These are phyloP conservation scores for Rhea pennata DNA, from an alignment of 2,113 vertebrate species.

Conservation along the genomic window DNA sequence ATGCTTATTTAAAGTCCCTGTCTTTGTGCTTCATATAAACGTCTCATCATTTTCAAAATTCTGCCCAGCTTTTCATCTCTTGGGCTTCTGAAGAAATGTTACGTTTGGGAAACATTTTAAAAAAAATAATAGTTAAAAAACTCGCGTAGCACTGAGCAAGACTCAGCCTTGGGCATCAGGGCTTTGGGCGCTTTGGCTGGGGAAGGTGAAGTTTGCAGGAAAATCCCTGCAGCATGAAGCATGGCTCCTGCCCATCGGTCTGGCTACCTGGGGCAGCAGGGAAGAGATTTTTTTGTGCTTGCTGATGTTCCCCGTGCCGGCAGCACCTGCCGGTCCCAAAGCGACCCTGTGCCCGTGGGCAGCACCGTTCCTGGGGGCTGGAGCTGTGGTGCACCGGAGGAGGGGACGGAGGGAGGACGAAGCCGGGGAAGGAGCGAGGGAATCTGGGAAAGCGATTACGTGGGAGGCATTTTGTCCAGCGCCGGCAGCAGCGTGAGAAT, in stretches of 20 bases:
- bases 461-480: constrained; percentile 57
- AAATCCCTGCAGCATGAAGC: not conserved
- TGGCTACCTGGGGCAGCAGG: accelerated
- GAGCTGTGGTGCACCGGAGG: not conserved
- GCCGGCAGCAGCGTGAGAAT: not conserved
- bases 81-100: not conserved
- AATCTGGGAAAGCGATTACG: constrained; percentile 17
- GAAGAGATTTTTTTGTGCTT: not conserved
- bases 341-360: not conserved
- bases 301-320: not conserved
- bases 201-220: constrained; percentile 40
- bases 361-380: constrained; percentile 22
- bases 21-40: not conserved
- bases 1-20: not conserved
- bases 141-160: not conserved
- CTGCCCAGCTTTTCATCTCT: not conserved
- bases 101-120: not conserved
- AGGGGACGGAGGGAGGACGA: not conserved
- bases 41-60: not conserved
- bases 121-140: no score
- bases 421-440: not conserved
- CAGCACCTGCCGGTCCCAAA: not conserved
- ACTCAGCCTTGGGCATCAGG: not conserved
- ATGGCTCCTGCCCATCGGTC: not conserved
- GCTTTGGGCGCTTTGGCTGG: not conserved